Percentiles rank a stretch among this genome's conserved stretches.
phyloP scores from a whole-genome alignment of 1,140 invertebrate genomes.

The Plodia interpunctella region DNA sequence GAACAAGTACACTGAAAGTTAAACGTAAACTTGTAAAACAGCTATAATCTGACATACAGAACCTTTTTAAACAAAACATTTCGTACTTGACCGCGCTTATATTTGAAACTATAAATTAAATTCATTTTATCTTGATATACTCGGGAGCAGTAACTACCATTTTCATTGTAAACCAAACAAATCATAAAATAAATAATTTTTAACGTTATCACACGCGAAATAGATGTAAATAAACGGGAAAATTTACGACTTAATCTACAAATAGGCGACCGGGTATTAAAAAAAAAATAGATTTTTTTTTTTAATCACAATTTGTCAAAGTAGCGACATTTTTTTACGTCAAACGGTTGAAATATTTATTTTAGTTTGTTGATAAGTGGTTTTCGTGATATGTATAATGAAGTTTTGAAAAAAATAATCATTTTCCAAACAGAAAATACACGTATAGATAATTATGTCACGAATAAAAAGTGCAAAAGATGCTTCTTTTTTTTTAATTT shows the following conservation, averaged over 20 bases:
- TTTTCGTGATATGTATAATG: too few species aligned
- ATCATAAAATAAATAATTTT: constrained; percentile 5
- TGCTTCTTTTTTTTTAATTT: too few species aligned
- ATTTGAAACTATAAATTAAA: constrained; percentile 5
- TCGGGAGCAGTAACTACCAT: not conserved
- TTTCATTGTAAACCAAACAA: constrained; percentile 4
- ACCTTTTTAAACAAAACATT: not conserved
- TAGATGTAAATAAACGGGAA: not conserved
- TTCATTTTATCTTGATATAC: constrained; percentile 4
- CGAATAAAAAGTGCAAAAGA: too few species aligned
- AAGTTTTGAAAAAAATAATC: too few species aligned
- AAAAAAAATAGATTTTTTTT: not conserved
- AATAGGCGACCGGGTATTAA: not conserved
- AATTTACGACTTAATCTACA: constrained; percentile 6
- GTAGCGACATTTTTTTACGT: not conserved
- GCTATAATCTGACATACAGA: not conserved
- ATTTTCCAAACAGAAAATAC: too few species aligned
- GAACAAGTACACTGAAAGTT: too few species aligned
- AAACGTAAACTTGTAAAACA: not conserved
- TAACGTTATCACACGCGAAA: constrained; percentile 4
- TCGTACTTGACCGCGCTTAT: not conserved
- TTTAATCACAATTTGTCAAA: not conserved
- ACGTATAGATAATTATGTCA: too few species aligned
- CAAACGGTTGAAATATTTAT: not conserved
- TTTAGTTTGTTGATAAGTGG: not conserved